A percentile compares a stretch with the other conserved stretches of the same genome.
phyloP scores from a whole-genome alignment of 2,888 invertebrate genomes.

The Mimumesa dahlbomi region DNA sequence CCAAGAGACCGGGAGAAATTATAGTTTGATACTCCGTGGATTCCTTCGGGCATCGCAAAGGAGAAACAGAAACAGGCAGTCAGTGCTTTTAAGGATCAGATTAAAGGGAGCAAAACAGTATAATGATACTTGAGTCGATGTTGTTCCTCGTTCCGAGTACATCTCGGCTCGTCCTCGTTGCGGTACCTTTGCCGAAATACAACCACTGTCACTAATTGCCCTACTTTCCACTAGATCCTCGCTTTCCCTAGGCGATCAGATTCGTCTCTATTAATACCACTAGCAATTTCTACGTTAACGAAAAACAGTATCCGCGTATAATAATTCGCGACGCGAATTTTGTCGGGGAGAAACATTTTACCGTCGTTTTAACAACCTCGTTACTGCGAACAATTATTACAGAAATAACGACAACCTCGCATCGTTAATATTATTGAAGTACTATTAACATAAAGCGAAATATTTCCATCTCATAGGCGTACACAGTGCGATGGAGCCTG shows the following conservation, averaged over 20 bases:
- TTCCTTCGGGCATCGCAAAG: not conserved
- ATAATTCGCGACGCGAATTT: not conserved
- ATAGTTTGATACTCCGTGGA: not conserved
- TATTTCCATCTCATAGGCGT: no score
- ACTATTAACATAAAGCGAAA: no score
- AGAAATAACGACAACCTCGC: no score
- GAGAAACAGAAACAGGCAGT: not conserved
- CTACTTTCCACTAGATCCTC: constrained; percentile 22
- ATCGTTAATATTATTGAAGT: no score
- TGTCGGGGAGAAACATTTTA: no score
- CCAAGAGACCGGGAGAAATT: no score
- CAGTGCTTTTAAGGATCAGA: constrained; percentile 7
- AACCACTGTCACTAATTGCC: constrained; percentile 38
- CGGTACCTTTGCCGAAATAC: constrained; percentile 37
- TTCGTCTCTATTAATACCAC: not conserved
- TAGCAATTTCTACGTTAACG: not conserved
- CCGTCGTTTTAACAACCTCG: no score
- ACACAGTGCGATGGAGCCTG: no score
- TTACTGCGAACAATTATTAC: no score
- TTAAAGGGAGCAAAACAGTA: constrained; percentile 22
- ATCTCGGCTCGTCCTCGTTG: constrained; percentile 21
- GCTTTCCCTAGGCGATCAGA: not conserved
- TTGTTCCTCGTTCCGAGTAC: constrained; percentile 1
- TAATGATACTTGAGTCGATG: constrained; percentile 26
- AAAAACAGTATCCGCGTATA: not conserved